Evolutionary conservation across 2,888 invertebrate genomes (phyloP).

Genomic region (Hydrotaea cyrtoneurina): DNA sequence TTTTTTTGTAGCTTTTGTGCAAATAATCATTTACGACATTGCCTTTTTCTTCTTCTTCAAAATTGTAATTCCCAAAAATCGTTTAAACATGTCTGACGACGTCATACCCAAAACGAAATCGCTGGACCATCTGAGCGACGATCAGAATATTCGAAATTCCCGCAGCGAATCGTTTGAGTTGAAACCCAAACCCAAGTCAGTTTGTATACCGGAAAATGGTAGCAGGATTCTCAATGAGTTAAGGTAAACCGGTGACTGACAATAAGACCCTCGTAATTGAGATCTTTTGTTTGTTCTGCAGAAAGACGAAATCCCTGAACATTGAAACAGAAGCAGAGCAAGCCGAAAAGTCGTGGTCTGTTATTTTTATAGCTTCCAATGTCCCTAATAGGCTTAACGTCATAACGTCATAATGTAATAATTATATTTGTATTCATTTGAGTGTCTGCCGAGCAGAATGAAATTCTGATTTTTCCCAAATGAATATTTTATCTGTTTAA

Average conservation of each 20-base stretch:
- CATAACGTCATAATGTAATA: too few species aligned
- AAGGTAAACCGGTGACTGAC: constrained; percentile 46
- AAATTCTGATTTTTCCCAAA: too few species aligned
- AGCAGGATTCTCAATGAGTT: constrained; percentile 60
- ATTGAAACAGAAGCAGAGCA: constrained; percentile 52
- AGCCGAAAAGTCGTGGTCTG: constrained; percentile 69
- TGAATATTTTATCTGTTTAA: too few species aligned
- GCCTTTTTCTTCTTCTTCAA: too few species aligned
- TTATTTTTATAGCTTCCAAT: constrained; percentile 67
- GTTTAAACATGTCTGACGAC: constrained; percentile 64
- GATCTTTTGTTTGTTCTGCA: constrained; percentile 42
- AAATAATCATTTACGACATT: too few species aligned
- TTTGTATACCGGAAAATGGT: constrained; percentile 68
- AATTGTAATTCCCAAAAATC: too few species aligned
- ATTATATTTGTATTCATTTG: too few species aligned
- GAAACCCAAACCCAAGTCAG: constrained; percentile 68
- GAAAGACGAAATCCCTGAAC: constrained; percentile 65
- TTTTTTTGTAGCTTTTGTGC: too few species aligned
- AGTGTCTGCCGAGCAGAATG: too few species aligned
- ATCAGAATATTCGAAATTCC: constrained; percentile 50
- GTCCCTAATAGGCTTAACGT: not conserved
- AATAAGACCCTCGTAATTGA: constrained; percentile 1
- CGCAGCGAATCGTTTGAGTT: constrained; percentile 68
- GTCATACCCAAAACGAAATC: constrained; percentile 62
- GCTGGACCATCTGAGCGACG: constrained; percentile 22